Evolutionary conservation across 2,888 invertebrate genomes (phyloP).

Genomic region (Hyalella azteca): DNA sequence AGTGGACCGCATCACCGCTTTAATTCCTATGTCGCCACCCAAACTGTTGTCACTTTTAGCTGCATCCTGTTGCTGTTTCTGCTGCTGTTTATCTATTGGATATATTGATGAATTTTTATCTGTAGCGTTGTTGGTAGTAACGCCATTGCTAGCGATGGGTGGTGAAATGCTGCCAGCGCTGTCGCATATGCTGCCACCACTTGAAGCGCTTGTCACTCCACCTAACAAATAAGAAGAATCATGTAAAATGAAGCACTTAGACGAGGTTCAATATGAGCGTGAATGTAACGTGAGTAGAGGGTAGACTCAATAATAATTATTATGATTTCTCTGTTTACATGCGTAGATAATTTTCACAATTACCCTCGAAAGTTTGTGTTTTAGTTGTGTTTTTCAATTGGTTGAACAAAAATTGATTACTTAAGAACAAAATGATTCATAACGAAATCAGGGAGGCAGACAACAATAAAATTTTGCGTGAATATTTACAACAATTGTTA

Average conservation of each 20-base stretch:
- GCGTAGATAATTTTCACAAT: no score
- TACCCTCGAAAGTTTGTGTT: no score
- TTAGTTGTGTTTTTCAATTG: no score
- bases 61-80: conserved; percentile 24
- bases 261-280: no score
- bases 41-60: not conserved
- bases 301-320: no score
- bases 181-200: conserved; percentile 33
- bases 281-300: no score
- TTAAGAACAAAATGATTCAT: no score
- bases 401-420: no score
- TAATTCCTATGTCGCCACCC: not conserved
- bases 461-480: no score
- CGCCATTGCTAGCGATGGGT: not conserved
- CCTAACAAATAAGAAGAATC: not conserved
- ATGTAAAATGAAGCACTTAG: no score
- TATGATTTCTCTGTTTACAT: no score
- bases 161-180: conserved; percentile 28
- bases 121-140: not conserved
- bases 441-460: no score
- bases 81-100: not conserved
- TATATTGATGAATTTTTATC: not conserved
- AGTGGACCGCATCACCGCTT: not conserved
- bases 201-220: conserved; percentile 26
- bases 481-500: not conserved